These are phyloP conservation scores for Hyalella azteca DNA, from an alignment of 2,888 invertebrate species.

Conservation along the genomic window DNA sequence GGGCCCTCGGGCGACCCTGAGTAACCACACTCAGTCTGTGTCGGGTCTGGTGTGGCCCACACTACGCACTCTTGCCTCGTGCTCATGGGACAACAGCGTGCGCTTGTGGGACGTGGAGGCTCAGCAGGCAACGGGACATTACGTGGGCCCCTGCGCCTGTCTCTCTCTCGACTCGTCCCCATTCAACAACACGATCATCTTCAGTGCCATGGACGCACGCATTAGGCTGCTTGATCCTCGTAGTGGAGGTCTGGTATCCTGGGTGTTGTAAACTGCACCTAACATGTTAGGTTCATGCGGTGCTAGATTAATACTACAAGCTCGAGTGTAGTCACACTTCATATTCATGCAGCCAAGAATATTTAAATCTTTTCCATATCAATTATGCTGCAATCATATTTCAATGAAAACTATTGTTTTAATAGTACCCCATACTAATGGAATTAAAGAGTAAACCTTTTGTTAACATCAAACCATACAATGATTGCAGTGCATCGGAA, in stretches of 20 bases:
- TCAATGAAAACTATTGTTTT: too few species aligned
- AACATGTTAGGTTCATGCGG: too few species aligned
- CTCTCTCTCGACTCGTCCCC: constrained; percentile 85
- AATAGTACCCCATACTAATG: too few species aligned
- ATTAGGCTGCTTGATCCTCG: constrained; percentile 91
- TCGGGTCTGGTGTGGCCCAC: constrained; percentile 86
- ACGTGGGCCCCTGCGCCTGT: constrained; percentile 88
- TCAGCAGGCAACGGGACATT: constrained; percentile 80
- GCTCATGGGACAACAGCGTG: constrained; percentile 95
- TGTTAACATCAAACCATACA: too few species aligned
- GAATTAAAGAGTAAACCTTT: too few species aligned
- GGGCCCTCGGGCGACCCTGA: constrained; percentile 79
- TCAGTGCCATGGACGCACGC: constrained; percentile 90
- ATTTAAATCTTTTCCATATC: too few species aligned
- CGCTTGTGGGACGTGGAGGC: constrained; percentile 91
- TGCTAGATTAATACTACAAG: too few species aligned
- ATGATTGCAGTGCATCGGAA: too few species aligned
- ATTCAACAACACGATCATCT: constrained; percentile 75
- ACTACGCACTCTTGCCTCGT: constrained; percentile 77
- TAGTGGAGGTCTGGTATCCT: not conserved
- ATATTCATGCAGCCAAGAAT: too few species aligned
- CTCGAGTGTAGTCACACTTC: too few species aligned
- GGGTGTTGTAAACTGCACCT: too few species aligned
- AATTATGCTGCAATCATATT: too few species aligned
- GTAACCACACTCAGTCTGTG: constrained; percentile 91